These are phyloP conservation scores for Amaurobius ferox DNA, from an alignment of 2,888 invertebrate genomes.

Conservation along the genomic window DNA sequence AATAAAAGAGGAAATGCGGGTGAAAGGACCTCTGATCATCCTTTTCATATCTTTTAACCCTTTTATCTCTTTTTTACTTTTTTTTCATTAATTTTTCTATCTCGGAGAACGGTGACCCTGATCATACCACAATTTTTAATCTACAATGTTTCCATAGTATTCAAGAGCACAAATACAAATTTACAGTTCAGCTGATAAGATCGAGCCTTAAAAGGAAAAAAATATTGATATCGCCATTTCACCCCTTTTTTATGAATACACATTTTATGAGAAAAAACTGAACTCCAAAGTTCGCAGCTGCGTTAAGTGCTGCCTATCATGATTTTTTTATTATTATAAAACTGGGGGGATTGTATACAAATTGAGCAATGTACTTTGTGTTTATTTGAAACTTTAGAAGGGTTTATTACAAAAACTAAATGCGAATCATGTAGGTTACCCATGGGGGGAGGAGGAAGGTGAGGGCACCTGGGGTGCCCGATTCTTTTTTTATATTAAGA, in stretches of 20 bases:
- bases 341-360: too few species aligned
- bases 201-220: background rate
- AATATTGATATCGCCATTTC: conserved; percentile 39
- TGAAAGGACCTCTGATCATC: background rate
- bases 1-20: background rate
- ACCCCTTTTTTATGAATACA: conserved; percentile 51
- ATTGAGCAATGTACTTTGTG: too few species aligned
- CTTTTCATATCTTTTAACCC: conserved; percentile 30
- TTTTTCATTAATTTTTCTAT: conserved; percentile 34
- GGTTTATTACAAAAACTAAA: too few species aligned
- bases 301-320: conserved; percentile 23
- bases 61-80: conserved; percentile 48
- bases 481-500: too few species aligned
- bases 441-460: too few species aligned
- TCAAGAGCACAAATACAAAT: conserved; percentile 50
- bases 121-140: conserved; percentile 35
- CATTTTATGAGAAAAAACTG: conserved; percentile 35
- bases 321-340: conserved; percentile 20
- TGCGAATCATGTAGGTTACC: too few species aligned
- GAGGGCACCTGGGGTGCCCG: too few species aligned
- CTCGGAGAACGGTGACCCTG: conserved; percentile 40
- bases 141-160: conserved; percentile 48
- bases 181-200: conserved; percentile 48
- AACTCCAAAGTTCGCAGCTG: conserved; percentile 28
- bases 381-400: too few species aligned